Evolutionary conservation across 2,888 invertebrate species (phyloP).

Genomic region (Thecophora atra): DNA sequence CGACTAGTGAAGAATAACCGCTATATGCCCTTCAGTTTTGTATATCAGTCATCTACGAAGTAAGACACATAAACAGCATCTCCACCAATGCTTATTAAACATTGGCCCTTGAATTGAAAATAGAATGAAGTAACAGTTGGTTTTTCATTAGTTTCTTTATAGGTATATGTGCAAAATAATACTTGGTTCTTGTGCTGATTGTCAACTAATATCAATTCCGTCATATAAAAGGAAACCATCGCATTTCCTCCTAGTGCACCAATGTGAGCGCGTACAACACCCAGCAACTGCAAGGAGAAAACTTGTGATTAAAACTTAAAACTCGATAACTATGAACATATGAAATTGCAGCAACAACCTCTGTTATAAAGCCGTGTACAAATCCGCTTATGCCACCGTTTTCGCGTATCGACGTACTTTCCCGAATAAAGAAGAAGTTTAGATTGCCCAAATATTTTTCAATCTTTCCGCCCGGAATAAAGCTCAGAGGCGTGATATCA

Average conservation of each 20-base stretch:
- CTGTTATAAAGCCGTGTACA: conserved; percentile 91
- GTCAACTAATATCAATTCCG: conserved; percentile 88
- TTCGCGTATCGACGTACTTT: conserved; percentile 91
- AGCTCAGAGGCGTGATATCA: conserved; percentile 83
- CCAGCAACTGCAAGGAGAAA: conserved; percentile 70
- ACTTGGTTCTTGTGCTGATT: conserved; percentile 98
- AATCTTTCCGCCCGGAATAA: conserved; percentile 79
- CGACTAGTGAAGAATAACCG: conserved; percentile 60
- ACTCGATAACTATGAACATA: background rate
- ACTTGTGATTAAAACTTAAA: background rate
- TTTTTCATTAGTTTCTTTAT: background rate
- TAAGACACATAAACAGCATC: conserved; percentile 89
- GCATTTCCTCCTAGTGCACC: conserved; percentile 94
- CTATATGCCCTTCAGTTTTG: conserved; percentile 61
- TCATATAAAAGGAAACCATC: conserved; percentile 92
- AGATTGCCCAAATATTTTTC: conserved; percentile 88
- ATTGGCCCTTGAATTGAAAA: conserved; percentile 82
- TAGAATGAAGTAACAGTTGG: background rate
- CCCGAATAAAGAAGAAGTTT: conserved; percentile 94
- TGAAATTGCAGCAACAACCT: conserved; percentile 68
- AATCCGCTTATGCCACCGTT: conserved; percentile 93
- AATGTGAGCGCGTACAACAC: conserved; percentile 92
- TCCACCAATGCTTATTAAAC: conserved; percentile 93
- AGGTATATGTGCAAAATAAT: conserved; percentile 43
- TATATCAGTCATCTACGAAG: conserved; percentile 69